Conservation (phyloP, 30 jellyfish, hydroid and myxozoan species). For the Hydractinia symbiolongicarpus region DNA sequence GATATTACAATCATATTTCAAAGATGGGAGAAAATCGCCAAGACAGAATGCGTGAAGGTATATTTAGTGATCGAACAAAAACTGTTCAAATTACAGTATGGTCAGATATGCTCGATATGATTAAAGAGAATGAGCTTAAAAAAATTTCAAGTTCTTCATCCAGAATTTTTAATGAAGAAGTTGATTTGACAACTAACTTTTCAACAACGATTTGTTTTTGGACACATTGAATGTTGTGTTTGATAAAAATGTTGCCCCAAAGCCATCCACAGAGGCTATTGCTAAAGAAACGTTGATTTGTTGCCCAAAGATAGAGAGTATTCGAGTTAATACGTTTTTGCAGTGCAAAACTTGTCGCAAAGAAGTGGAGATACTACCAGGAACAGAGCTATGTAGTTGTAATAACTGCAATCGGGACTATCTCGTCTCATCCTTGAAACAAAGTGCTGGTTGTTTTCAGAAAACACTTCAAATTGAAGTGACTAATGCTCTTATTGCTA, state of each 20-base stretch:
- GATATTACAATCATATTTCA: neutral
- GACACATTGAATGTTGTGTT: neutral
- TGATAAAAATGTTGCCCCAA: neutral
- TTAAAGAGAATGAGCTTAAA: neutral
- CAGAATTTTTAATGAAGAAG: neutral
- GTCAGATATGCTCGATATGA: neutral
- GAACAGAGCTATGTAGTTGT: neutral
- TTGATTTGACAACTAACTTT: neutral
- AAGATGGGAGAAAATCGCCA: neutral
- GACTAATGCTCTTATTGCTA: too few relatives aligned
- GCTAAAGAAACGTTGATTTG: neutral
- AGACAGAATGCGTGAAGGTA: neutral
- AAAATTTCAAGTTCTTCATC: neutral
- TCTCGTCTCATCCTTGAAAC: neutral
- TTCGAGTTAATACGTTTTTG: too few relatives aligned
- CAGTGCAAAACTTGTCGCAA: neutral
- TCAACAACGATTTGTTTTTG: neutral
- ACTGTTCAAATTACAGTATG: neutral
- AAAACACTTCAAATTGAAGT: too few relatives aligned
- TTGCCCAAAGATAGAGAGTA: neutral
- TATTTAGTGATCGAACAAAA: neutral
- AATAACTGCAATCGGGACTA: neutral
- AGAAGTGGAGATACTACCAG: neutral
- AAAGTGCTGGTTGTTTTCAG: too few relatives aligned
- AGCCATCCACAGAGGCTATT: neutral